Conservation (phyloP, 1,140 invertebrate genomes). For the Ceratosolen solmsi region DNA sequence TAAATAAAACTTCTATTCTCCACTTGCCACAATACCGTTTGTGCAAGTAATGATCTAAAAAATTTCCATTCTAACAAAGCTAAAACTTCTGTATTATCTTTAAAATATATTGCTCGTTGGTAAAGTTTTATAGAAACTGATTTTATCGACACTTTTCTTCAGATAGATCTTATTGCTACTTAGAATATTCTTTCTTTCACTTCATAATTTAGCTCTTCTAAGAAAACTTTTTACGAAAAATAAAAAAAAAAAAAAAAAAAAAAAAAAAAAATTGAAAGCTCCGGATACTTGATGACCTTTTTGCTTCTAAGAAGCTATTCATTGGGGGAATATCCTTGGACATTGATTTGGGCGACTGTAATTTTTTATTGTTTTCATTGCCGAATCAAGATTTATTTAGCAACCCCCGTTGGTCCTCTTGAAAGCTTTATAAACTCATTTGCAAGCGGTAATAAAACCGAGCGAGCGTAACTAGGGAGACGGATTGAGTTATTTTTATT, state of each 20-base stretch:
- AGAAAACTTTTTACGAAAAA: background rate
- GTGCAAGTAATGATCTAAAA: background rate
- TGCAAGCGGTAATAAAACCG: background rate
- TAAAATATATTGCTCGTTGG: background rate
- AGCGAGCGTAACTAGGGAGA: too few relatives aligned
- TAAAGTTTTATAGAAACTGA: conserved; percentile 6
- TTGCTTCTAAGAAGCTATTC: background rate
- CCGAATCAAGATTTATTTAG: background rate
- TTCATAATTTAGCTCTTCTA: background rate
- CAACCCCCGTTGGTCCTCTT: background rate
- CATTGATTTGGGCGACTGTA: background rate
- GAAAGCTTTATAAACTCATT: background rate
- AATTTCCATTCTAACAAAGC: background rate
- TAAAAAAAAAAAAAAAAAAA: background rate
- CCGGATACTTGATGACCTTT: background rate
- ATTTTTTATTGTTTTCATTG: background rate
- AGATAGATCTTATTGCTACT: background rate
- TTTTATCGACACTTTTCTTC: conserved; percentile 2
- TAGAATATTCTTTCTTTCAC: conserved; percentile 3
- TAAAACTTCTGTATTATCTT: conserved; percentile 7
- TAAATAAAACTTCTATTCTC: conserved; percentile 11
- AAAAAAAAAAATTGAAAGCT: background rate
- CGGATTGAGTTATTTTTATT: too few relatives aligned
- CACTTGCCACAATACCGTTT: background rate
- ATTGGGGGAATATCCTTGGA: background rate